These are phyloP conservation scores for Panagrolaimus sp. DNA, from an alignment of 1,140 invertebrate species.

Conservation along the genomic window DNA sequence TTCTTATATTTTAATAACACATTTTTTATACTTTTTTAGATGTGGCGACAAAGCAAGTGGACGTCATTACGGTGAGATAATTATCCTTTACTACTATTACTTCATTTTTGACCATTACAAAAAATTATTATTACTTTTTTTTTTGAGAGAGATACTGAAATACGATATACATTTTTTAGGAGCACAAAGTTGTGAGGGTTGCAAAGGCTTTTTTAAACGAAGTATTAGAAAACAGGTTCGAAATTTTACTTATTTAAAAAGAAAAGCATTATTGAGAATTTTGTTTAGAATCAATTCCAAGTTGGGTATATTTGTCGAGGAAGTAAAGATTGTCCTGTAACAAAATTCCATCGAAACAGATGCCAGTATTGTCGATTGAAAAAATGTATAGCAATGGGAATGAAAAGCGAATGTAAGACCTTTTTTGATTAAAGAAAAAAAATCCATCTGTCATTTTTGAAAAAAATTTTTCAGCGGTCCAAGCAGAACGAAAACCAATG, in stretches of 20 bases:
- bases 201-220: constrained; percentile 68
- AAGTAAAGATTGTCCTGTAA: constrained; percentile 88
- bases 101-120: too few species aligned
- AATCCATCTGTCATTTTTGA: constrained; percentile 7
- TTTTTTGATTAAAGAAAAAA: constrained; percentile 15
- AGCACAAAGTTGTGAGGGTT: constrained; percentile 68
- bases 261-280: too few species aligned
- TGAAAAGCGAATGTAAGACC: constrained; percentile 92
- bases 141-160: too few species aligned
- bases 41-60: constrained; percentile 15
- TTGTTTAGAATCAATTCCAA: constrained; percentile 38
- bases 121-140: too few species aligned
- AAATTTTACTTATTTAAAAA: constrained; percentile 3
- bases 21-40: not conserved
- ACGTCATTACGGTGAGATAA: constrained; percentile 7
- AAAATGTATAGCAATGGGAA: constrained; percentile 90
- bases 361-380: constrained; percentile 95
- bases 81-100: too few species aligned
- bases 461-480: constrained; percentile 62
- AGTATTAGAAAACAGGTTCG: constrained; percentile 50
- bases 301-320: constrained; percentile 89
- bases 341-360: constrained; percentile 85
- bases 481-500: constrained; percentile 64
- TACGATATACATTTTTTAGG: too few species aligned
- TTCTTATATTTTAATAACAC: too few species aligned